Evolutionary conservation across 2,113 vertebrate genomes (phyloP), one percentile per base, ranked within the genome.

Genomic region (Ellobius talpinus): DNA sequence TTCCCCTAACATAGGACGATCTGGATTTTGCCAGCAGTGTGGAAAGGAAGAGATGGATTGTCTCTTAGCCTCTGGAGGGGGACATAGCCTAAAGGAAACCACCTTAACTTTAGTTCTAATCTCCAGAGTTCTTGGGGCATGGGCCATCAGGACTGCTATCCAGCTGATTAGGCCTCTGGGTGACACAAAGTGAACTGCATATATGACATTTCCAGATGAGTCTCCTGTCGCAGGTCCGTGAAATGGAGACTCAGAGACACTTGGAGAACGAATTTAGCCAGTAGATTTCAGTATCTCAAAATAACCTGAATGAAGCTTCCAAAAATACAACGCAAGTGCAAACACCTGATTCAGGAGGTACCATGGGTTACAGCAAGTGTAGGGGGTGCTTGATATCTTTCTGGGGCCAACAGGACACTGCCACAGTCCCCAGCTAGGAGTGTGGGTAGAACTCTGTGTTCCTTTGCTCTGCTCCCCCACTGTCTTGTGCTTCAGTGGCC

Each of bases 371-470:
- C 21, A 19, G 58, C 58, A 58, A 58, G 58, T 58, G 58, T 58
- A 58, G 58, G 58, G 58, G 58, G 58, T 58, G 58, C 58, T 58
- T 58, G 58, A 21, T 58, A 21, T 58, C 58, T 58, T 58, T 58
- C 58, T 58, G 58, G 58, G 58, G 58, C 58, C 58, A 58, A 21
- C 19, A 21, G 58, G 58, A 19, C 58, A 58, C 58, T 58, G 58
- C 58, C 58, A 58, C 58, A 21, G 58, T 21, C 5, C 31, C 14
- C 6, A 23, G 17, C 21, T 12, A 42, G 42, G 45, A 68, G 26
- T 10, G 31, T 36, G 36, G 87, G 65, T 0, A 8, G 19, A 11
- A 1, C 13, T 42, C n/a, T 74, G 2, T 58, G 73, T n/a, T 0
- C 0, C 70, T 33, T 24, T 55, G 55, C 29, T 36, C 82, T 70